Evolutionary conservation across 2,797 vertebrate genomes (phyloP).

Genomic region (Myioborus melanocephalus): DNA sequence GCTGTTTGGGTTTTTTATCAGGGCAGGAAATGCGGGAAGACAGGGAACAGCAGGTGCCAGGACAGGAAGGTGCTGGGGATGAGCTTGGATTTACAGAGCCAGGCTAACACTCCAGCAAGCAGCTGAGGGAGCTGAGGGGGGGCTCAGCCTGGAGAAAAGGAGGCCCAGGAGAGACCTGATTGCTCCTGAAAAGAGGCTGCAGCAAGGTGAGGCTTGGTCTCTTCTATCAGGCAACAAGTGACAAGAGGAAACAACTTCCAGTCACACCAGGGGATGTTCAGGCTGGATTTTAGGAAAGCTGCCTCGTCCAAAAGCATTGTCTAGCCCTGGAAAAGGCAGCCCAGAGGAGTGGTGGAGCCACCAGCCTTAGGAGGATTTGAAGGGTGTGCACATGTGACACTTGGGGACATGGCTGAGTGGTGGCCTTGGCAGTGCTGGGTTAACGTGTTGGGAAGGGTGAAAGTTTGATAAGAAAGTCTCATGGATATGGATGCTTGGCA

Average conservation of each 20-base stretch:
- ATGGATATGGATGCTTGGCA: too few relatives aligned
- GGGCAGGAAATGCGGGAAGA: background rate
- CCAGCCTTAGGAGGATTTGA: too few relatives aligned
- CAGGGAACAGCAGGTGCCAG: background rate
- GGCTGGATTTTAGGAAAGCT: rapidly evolving
- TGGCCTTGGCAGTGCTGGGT: background rate
- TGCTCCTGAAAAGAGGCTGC: background rate
- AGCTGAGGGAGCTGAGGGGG: background rate
- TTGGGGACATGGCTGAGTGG: rapidly evolving
- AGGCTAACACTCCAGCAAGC: background rate
- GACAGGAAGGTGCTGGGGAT: background rate
- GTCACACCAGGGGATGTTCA: background rate
- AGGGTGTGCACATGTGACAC: background rate
- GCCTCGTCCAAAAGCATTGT: background rate
- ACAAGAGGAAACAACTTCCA: background rate
- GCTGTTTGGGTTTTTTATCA: background rate
- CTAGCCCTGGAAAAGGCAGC: background rate
- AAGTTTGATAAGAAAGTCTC: too few relatives aligned
- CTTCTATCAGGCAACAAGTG: background rate
- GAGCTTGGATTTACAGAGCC: rapidly evolving
- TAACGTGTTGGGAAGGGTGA: too few relatives aligned
- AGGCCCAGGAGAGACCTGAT: too few relatives aligned
- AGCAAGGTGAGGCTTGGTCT: background rate
- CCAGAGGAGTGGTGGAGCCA: background rate
- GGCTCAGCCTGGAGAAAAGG: background rate